Base-by-base conservation (phyloP, 2,797 vertebrate genomes). In the Pangasius sanitwongsei region DNA sequence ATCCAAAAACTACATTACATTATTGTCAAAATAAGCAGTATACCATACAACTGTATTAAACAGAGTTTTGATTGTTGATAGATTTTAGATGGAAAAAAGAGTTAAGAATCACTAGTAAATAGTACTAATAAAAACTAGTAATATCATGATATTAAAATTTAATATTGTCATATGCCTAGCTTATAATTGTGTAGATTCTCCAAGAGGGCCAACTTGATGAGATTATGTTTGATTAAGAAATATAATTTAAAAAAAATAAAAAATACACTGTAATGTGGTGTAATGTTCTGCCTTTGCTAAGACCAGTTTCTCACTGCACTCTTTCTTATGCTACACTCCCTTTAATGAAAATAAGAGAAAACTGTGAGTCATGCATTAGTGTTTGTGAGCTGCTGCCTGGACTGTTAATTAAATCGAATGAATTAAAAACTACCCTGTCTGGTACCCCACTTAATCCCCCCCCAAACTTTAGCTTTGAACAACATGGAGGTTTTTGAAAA, bases 291-390 rank as follows among this genome's bases (percentile, higher is more conserved):
- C 15, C 83, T 78, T 55, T 63, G 28, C 41, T 50, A 18, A 74
- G 53, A 61, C 37, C 69, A 13, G n/a, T 55, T 74, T 94, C 92
- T 92, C 90, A 94, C 94, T 95, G 93, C 93, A 93, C 93, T 91
- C 83, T 95, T 95, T 96, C 94, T 94, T 91, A 96, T 95, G 93
- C 92, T 95, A 94, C 95, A 95, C 93, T 94, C 92, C 91, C 91
- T 93, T 94, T 92, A 91, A 93, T 94, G 91, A 94, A 96, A 95
- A 94, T 95, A 95, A 94, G 94, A 94, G 95, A 95, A 96, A 96
- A 96, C 94, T 95, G 95, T 95, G 96, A 96, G 93, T 95, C 94
- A 95, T 93, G 92, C 93, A 92, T 93, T 93, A 96, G 95, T 95
- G 94, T 89, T 87, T 92, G 91, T 69, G 69, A 92, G 94, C 93